Evolutionary conservation across 1,140 invertebrate genomes (phyloP), one percentile per base, ranked within the genome.

Genomic region (Trachelipus rathkii): DNA sequence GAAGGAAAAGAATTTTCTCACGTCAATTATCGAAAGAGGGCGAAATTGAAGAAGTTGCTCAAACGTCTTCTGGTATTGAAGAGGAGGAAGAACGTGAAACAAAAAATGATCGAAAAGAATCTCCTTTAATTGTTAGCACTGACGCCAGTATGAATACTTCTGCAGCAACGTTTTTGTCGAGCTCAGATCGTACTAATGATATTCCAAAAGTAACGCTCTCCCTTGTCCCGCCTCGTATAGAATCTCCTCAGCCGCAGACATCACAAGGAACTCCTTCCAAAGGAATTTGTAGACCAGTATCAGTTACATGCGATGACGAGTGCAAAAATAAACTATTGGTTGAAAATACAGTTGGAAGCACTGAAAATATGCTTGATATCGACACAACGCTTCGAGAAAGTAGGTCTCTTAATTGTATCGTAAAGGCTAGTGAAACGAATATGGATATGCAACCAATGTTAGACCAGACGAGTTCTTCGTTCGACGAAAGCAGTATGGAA

Each of bases 401-500:
- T 82, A 92, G 93, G 82, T 93, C 92, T 10, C 84, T 94, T 24
- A 93, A 94, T 83, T 87, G 92, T 43, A 93, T 94, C 60, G 92
- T 92, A 11, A 92, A 93, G 84, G 90, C 91, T 15, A 90, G 91
- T 82, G 91, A 91, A 10, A 75, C 73, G 19, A 71, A 74, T 44
- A 78, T 85, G 72, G 79, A 70, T 33, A 23, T 46, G 13, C 19
- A 67, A 9, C 73, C 72, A 10, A 66, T 46, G 33, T n/a, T 78
- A 67, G 77, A 43, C 70, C 76, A 50, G 67, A 74, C 33, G 67
- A 74, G 15, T 80, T 73, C 33, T 60, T 77, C 53, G 70, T 80
- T 76, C 11, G 74, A 75, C 3, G 75, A 77, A n/a, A 69, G 71
- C 24, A 67, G 43, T 13, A 46, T 44, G 68, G 75, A 60, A 44